phyloP scores from a whole-genome alignment of 2,888 invertebrate genomes.

The Scaptomyza cyrtandrae region DNA sequence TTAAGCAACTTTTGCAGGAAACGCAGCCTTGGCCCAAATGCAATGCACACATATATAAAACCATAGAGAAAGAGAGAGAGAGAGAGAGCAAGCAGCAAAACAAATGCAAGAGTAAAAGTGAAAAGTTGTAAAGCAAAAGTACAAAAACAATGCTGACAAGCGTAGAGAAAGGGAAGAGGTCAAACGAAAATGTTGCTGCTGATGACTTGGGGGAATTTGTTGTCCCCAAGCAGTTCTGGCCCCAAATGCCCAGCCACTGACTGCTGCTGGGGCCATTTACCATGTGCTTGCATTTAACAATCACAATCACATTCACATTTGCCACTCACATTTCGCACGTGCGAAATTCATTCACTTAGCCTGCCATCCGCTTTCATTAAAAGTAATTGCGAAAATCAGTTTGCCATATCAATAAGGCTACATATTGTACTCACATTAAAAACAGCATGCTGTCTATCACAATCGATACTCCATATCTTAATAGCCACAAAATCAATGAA shows the following conservation, averaged over 20 bases:
- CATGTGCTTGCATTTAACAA: constrained; percentile 37
- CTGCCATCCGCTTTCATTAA: constrained; percentile 57
- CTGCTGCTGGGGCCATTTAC: constrained; percentile 26
- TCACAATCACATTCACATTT: constrained; percentile 20
- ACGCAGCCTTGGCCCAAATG: constrained; percentile 63
- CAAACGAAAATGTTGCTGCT: constrained; percentile 24
- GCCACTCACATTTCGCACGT: constrained; percentile 37
- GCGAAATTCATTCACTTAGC: constrained; percentile 45
- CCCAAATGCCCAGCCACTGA: constrained; percentile 18
- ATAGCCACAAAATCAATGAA: neutral
- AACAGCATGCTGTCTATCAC: too few species aligned
- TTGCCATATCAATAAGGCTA: constrained; percentile 59
- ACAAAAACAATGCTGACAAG: neutral
- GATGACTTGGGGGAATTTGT: constrained; percentile 32
- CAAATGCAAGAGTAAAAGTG: neutral
- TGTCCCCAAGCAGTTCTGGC: neutral
- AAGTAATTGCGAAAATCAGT: constrained; percentile 71
- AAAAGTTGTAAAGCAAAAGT: neutral
- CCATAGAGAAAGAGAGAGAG: neutral
- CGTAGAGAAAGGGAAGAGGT: neutral
- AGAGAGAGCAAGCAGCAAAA: constrained; percentile 3
- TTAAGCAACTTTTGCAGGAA: constrained; percentile 28
- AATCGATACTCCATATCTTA: neutral
- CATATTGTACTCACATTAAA: neutral
- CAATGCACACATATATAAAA: constrained; percentile 2